Evolutionary conservation across 1,140 invertebrate species (phyloP).

Genomic region (Vanessa tameamea): DNA sequence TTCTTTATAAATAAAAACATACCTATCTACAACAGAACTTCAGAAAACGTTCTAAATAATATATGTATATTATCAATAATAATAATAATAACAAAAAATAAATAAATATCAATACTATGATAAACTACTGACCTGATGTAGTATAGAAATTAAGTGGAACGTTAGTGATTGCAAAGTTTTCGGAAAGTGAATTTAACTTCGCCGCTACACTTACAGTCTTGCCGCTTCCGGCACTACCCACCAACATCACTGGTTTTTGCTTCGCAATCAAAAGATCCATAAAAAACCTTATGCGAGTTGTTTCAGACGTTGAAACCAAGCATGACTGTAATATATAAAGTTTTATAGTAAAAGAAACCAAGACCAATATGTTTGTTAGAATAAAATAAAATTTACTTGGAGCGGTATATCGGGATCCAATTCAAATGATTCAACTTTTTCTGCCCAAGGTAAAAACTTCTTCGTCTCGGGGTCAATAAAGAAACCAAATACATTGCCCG

Average conservation of each 20-base stretch:
- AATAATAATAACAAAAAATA: background rate
- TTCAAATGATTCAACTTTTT: slow-evolving; percentile 88
- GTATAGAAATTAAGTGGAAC: slow-evolving; percentile 98
- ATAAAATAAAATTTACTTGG: slow-evolving; percentile 81
- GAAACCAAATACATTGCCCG: slow-evolving; percentile 93
- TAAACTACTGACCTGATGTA: slow-evolving; percentile 85
- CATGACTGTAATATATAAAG: slow-evolving; percentile 65
- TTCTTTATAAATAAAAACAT: no score
- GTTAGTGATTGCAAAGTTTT: slow-evolving; percentile 91
- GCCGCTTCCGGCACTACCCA: slow-evolving; percentile 92
- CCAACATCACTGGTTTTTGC: slow-evolving; percentile 93
- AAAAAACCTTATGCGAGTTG: slow-evolving; percentile 93
- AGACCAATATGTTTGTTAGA: background rate
- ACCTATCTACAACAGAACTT: no score
- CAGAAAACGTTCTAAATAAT: no score
- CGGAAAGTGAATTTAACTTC: slow-evolving; percentile 88
- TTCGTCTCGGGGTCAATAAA: slow-evolving; percentile 93
- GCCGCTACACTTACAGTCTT: slow-evolving; percentile 93
- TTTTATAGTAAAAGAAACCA: background rate
- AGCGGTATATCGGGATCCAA: slow-evolving; percentile 93
- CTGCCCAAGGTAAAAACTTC: slow-evolving; percentile 92
- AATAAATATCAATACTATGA: background rate
- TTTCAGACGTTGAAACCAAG: slow-evolving; percentile 94
- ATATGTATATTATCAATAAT: background rate
- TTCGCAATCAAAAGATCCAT: slow-evolving; percentile 92